Conservation (phyloP, 2,888 invertebrate species). For the Agrochola lota region DNA sequence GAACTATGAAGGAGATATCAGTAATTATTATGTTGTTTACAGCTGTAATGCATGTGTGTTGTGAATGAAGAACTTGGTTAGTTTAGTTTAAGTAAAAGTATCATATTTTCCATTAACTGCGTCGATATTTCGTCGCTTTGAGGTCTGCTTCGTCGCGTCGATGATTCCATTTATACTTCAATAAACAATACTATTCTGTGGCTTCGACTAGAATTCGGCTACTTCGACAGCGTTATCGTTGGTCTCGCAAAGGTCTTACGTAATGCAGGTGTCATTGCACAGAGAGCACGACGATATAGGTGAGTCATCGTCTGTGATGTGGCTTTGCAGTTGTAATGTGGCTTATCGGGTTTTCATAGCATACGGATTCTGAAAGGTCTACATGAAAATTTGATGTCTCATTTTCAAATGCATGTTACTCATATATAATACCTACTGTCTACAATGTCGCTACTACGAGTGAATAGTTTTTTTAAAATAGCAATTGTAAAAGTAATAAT, state of each 20-base stretch:
- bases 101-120: neutral
- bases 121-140: neutral
- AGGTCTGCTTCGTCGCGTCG: neutral
- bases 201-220: neutral
- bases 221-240: neutral
- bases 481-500: neutral
- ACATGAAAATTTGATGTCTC: neutral
- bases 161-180: neutral
- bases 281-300: neutral
- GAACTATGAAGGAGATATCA: slow-evolving; percentile 41
- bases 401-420: neutral
- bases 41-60: slow-evolving; percentile 21
- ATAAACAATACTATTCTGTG: neutral
- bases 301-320: neutral
- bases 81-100: neutral
- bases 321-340: neutral
- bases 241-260: neutral
- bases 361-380: neutral
- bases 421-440: neutral
- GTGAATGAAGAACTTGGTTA: slow-evolving; percentile 1
- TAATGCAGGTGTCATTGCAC: neutral
- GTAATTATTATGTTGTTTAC: slow-evolving; percentile 43
- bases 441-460: neutral
- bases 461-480: neutral
- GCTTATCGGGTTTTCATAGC: neutral